Evolutionary conservation across 2,113 vertebrate species (phyloP), one percentile per base, ranked within the genome.

Genomic region (Clupea harengus): DNA sequence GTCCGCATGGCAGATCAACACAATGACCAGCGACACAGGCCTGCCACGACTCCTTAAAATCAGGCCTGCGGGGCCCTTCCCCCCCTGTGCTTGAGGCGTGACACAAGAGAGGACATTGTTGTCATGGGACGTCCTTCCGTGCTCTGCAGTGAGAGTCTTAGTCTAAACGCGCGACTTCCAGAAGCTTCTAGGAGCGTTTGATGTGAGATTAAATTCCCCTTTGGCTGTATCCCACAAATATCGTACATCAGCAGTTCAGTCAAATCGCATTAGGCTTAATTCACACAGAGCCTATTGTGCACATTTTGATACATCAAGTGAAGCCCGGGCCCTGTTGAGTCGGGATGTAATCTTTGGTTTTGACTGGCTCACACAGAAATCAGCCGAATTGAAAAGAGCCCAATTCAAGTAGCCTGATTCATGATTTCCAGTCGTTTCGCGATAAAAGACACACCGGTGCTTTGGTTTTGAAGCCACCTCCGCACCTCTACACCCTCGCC

Each of bases 201-300:
- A 64, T 64, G 57, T 64, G 57, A 64, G 57, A 64, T 64, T 64
- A 64, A 64, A 64, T 64, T n/a, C 57, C 57, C 57, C 39, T 39
- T n/a, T 7, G 57, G 57, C 57, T 25, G 57, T n/a, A n/a, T 25
- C 57, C 57, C n/a, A 22, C 57, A n/a, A 64, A 64, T n/a, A 64
- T 64, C 22, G 57, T n/a, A 47, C 57, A 64, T 64, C 57, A 64
- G 57, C 57, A 64, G 22, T 64, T 64, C 22, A 25, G 20, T 64
- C 57, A 64, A 64, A 64, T 64, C 57, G 22, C 57, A 64, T 64
- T 64, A 64, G 57, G 57, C 22, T n/a, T 64, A 64, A 64, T 64
- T 64, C 57, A 64, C 57, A 64, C 57, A 64, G 57, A 64, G 57
- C 57, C 57, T 8, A 64, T 64, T 64, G 57, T 64, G 57, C 57